A percentile compares a stretch with the other conserved stretches of the same genome.
Conservation (phyloP, 2,113 vertebrate species). For the Siniperca knerii region DNA sequence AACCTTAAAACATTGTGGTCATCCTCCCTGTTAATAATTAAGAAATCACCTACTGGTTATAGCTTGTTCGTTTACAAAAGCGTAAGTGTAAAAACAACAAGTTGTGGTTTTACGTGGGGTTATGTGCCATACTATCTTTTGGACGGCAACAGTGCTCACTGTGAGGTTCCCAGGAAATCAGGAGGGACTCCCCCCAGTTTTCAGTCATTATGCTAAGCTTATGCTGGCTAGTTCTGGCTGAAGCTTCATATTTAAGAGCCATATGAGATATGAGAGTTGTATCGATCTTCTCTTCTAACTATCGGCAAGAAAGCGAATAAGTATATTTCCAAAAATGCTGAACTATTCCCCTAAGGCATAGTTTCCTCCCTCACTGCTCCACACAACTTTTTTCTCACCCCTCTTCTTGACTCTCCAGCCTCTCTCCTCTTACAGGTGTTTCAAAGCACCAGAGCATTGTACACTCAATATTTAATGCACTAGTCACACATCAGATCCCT, state of each 20-base stretch:
- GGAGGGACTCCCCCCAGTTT: neutral
- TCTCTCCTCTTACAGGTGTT: conserved; percentile 6
- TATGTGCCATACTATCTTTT: neutral
- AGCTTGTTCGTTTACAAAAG: neutral
- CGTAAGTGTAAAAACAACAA: neutral
- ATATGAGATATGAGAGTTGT: neutral
- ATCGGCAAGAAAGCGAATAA: neutral
- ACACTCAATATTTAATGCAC: conserved; percentile 36
- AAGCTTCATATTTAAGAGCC: neutral
- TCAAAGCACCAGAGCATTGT: conserved; percentile 7
- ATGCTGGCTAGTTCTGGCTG: neutral
- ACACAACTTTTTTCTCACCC: neutral
- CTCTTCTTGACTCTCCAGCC: neutral
- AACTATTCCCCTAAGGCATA: neutral
- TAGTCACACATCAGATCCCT: conserved; percentile 1
- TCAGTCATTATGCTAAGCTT: neutral
- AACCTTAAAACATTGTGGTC: too few relatives aligned
- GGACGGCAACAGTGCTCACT: neutral
- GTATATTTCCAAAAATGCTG: neutral
- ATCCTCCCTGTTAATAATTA: too few relatives aligned
- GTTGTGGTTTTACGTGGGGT: neutral
- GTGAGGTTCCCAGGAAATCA: conserved; percentile 4
- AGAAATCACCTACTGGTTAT: neutral
- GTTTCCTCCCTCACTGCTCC: neutral
- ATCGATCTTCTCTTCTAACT: neutral